A percentile compares a stretch with the other conserved stretches of the same genome.
These are phyloP conservation scores for Lucilia sericata DNA, from an alignment of 1,140 invertebrate species.

Conservation along the genomic window DNA sequence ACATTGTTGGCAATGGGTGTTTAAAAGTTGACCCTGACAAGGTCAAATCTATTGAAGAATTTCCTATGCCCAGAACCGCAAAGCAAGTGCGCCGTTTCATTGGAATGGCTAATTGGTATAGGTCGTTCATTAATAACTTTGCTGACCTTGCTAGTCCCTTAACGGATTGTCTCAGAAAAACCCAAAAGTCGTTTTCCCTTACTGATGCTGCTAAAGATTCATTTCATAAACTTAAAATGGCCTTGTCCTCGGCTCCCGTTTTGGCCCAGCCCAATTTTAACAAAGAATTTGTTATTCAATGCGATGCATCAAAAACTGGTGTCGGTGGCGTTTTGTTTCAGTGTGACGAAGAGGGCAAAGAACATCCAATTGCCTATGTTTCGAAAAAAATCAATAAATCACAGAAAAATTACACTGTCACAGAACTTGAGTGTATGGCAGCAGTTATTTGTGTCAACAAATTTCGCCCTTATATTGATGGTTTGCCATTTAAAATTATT, in stretches of 20 bases:
- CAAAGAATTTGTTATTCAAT: constrained; percentile 48
- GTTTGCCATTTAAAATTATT: constrained; percentile 62
- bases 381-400: constrained; percentile 46
- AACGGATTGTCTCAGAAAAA: constrained; percentile 53
- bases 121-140: constrained; percentile 62
- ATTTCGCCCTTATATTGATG: constrained; percentile 67
- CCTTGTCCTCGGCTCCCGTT: constrained; percentile 46
- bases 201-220: constrained; percentile 2
- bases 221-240: constrained; percentile 51
- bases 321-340: constrained; percentile 54
- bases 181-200: constrained; percentile 25
- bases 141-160: constrained; percentile 49
- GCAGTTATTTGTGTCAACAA: constrained; percentile 66
- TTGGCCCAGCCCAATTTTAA: constrained; percentile 53
- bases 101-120: constrained; percentile 67
- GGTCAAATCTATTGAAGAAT: constrained; percentile 47
- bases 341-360: constrained; percentile 55
- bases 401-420: constrained; percentile 52
- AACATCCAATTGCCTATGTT: constrained; percentile 47
- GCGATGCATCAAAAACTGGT: constrained; percentile 44
- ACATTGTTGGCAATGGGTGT: constrained; percentile 56
- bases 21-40: constrained; percentile 53
- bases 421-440: constrained; percentile 68
- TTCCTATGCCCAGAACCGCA: constrained; percentile 47
- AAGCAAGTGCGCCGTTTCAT: constrained; percentile 67